Conservation (phyloP, 2,113 vertebrate genomes). For the Pristiophorus japonicus region DNA sequence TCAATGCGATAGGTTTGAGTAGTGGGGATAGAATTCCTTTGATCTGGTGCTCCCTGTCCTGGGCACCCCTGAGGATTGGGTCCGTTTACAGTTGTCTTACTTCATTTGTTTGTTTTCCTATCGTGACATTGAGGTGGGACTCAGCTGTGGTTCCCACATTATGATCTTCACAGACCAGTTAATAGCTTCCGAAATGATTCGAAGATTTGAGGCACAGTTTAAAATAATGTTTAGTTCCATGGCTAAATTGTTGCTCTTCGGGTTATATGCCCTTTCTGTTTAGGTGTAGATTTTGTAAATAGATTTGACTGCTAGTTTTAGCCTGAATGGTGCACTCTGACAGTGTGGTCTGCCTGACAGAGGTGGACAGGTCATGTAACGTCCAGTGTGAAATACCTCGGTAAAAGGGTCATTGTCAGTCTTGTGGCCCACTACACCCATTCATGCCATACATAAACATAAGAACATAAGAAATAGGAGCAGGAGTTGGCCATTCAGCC, state of each 20-base stretch:
- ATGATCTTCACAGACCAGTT: too few species aligned
- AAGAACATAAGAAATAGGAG: too few species aligned
- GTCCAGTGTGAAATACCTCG: not conserved
- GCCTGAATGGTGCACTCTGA: not conserved
- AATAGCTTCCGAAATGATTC: not conserved
- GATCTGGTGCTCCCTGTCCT: not conserved
- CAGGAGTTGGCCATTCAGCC: too few species aligned
- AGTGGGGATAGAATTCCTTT: not conserved
- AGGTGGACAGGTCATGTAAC: not conserved
- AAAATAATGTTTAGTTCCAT: not conserved
- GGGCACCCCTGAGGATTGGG: not conserved
- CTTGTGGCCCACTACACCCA: not conserved
- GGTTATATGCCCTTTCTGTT: not conserved
- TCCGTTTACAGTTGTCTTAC: not conserved
- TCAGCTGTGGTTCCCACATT: not conserved
- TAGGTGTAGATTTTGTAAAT: not conserved
- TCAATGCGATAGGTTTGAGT: not conserved
- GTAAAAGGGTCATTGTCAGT: not conserved
- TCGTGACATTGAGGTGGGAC: not conserved
- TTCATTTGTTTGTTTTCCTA: not conserved
- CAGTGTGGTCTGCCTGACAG: not conserved
- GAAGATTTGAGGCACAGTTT: not conserved
- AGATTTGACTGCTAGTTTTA: not conserved
- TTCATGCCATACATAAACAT: not conserved
- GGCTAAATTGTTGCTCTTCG: not conserved